These are phyloP conservation scores for Phasianus colchicus DNA, from an alignment of 2,113 vertebrate species.

Conservation along the genomic window DNA sequence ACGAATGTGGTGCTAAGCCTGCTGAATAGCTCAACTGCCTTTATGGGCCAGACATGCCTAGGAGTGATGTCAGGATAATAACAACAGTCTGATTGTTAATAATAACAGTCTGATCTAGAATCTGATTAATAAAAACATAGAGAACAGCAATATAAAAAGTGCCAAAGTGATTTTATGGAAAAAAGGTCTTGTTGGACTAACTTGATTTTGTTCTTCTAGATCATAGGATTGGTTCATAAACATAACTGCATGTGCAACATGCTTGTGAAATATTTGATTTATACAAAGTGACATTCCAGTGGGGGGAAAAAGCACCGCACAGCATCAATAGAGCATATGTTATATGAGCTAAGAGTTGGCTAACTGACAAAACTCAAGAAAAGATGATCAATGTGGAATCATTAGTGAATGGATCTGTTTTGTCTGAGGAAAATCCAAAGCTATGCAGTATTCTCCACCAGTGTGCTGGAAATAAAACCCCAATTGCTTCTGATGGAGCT, in stretches of 20 bases:
- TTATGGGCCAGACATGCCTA: conserved; percentile 13
- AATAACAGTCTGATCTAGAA: conserved; percentile 39
- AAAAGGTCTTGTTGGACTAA: not conserved
- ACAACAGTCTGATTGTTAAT: conserved; percentile 39
- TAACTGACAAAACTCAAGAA: conserved; percentile 1
- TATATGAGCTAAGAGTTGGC: conserved; percentile 31
- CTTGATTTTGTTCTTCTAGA: not conserved
- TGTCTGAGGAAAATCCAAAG: not conserved
- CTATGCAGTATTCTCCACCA: not conserved
- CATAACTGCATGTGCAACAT: not conserved
- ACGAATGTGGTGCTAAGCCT: not conserved
- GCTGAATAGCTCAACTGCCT: conserved; percentile 15
- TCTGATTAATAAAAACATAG: not conserved
- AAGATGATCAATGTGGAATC: not conserved
- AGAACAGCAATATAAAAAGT: not conserved
- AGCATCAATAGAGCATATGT: not conserved
- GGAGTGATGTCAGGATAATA: conserved; percentile 41
- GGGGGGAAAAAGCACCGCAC: not conserved
- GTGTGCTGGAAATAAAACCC: not conserved
- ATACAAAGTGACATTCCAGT: not conserved
- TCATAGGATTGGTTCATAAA: not conserved
- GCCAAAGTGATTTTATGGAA: not conserved
- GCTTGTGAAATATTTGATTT: not conserved
- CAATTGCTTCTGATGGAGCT: not conserved
- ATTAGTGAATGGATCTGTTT: not conserved